Evolutionary conservation across 2,888 invertebrate genomes (phyloP), one percentile per base, ranked within the genome.

Genomic region (Girardia tigrina): DNA sequence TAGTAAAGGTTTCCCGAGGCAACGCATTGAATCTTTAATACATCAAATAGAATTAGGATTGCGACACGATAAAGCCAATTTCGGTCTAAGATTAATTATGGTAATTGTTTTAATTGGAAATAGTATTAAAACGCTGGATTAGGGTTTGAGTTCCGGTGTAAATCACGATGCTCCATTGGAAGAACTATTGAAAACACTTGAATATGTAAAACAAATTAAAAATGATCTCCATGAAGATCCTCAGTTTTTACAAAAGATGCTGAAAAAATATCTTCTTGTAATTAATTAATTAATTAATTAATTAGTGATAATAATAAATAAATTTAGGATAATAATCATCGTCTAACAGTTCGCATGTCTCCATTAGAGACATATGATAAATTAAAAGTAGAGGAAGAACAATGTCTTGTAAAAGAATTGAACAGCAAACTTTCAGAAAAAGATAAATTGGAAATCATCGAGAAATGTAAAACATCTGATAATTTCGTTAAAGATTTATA

Each of bases 41-140:
- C 93, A 95, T 82, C 88, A 88, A 26, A 89, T 92, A 81, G 94
- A 95, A 83, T 83, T 95, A 12, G 86, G 88, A 0, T 86, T 90
- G 0, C 93, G 92, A 82, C 92, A 94, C 82, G 91, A 94, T 82
- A 88, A 89, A 0, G 88, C 90, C 0, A 90, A 90, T 83, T 94
- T 94, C 83, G 94, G 94, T 0, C 86, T 94, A 1, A 88, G 89
- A 79, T 81, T 93, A 14, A 77, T 76, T 16, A 26, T 76, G 70
- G 76, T 70, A 26, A 4, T 71, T 28, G 4, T 26, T 28, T 23
- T 6, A n/a, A 14, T 70, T 70, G 70, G 26, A n/a, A 8, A 8
- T 12, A 8, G 6, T 70, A 14, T 70, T 6, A 14, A 8, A 20
- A 28, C 28, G 20, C 42, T 76, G 16, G 77, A 80, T 12, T 78